phyloP scores from a whole-genome alignment of 1,140 invertebrate genomes.

The Zaprionus tsacasi region DNA sequence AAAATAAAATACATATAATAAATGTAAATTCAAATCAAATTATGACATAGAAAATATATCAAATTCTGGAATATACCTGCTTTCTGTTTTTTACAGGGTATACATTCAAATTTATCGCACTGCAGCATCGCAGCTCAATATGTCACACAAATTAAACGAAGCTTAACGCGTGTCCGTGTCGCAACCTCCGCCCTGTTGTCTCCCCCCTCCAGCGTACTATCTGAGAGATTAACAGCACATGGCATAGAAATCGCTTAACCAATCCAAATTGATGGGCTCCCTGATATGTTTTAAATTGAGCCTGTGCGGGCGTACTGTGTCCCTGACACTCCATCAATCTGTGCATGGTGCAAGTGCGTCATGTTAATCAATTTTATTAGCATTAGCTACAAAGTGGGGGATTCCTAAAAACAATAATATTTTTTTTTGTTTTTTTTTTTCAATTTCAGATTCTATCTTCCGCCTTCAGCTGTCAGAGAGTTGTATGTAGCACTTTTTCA shows the following conservation, averaged over 20 bases:
- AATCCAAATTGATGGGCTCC: conserved; percentile 45
- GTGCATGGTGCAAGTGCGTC: conserved; percentile 38
- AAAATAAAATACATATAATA: background rate
- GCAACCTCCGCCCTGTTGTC: conserved; percentile 46
- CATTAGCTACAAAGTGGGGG: conserved; percentile 47
- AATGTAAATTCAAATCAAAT: background rate
- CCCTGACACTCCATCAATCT: conserved; percentile 77
- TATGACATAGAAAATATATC: no score
- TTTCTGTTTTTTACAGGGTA: conserved; percentile 2
- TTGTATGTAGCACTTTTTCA: conserved; percentile 76
- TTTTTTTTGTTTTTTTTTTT: conserved; percentile 8
- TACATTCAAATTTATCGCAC: conserved; percentile 38
- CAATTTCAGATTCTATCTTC: conserved; percentile 47
- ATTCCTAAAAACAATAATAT: conserved; percentile 19
- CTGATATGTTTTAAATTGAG: conserved; percentile 43
- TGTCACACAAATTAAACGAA: conserved; percentile 69
- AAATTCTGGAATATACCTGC: background rate
- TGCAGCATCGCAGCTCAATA: conserved; percentile 49
- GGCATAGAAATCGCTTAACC: conserved; percentile 28
- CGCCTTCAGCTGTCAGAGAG: conserved; percentile 59
- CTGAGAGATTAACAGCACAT: conserved; percentile 37
- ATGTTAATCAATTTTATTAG: conserved; percentile 77
- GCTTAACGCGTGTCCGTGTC: conserved; percentile 49
- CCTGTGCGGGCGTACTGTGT: conserved; percentile 34
- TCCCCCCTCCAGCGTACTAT: conserved; percentile 25